Conservation (phyloP, 2,797 vertebrate species). For the Tragopan temminckii region DNA sequence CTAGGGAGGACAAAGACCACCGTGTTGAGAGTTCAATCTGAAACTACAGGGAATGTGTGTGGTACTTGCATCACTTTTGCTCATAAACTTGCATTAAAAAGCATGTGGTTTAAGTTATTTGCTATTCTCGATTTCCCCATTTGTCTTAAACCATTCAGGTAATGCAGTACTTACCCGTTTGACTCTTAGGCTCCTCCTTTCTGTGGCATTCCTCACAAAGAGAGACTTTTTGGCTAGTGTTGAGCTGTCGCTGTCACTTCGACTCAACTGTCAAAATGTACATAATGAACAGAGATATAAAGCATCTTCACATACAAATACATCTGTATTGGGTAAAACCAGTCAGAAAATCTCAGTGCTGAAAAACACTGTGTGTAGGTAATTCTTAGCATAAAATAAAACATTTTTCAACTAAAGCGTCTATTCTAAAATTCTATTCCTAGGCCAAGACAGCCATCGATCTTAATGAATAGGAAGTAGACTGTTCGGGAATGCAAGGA, state of each 20-base stretch:
- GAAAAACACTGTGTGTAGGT: neutral
- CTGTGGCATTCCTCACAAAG: conserved; percentile 86
- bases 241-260: conserved; percentile 90
- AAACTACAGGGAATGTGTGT: neutral
- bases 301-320: neutral
- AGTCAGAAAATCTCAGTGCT: neutral
- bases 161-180: conserved; percentile 80
- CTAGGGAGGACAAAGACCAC: neutral
- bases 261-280: conserved; percentile 81
- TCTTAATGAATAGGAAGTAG: neutral
- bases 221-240: conserved; percentile 86
- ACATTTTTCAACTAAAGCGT: neutral
- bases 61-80: neutral
- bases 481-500: neutral
- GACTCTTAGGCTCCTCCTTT: conserved; percentile 85
- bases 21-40: neutral
- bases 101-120: neutral
- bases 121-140: neutral
- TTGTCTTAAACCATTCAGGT: neutral
- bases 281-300: neutral
- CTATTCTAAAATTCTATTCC: neutral
- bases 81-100: neutral
- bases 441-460: neutral
- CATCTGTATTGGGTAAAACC: neutral
- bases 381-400: neutral